Percentiles rank a stretch among this genome's conserved stretches.
phyloP scores from a whole-genome alignment of 2,888 invertebrate species.

The Pseudeuparius sepicola region DNA sequence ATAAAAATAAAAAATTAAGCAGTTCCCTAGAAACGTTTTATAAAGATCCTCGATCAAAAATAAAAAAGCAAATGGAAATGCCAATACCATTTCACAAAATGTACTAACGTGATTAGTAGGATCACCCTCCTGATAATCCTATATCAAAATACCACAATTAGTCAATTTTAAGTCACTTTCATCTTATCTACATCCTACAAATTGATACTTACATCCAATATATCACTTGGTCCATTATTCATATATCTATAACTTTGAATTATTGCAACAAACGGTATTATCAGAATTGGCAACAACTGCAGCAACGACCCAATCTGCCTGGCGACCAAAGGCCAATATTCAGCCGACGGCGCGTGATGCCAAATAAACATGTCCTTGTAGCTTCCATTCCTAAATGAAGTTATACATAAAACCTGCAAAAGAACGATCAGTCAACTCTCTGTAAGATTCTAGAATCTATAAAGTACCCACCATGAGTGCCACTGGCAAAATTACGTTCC shows the following conservation, averaged over 20 bases:
- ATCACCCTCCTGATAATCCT: too few species aligned
- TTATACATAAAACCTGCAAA: constrained; percentile 50
- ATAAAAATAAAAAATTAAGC: too few species aligned
- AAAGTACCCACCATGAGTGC: constrained; percentile 56
- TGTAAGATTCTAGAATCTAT: background rate
- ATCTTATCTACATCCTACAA: too few species aligned
- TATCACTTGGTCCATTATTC: constrained; percentile 74
- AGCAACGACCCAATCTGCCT: constrained; percentile 65
- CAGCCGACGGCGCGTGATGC: constrained; percentile 46
- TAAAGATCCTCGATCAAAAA: too few species aligned
- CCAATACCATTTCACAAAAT: too few species aligned
- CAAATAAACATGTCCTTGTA: constrained; percentile 59
- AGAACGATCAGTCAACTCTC: background rate
- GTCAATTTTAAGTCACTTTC: too few species aligned
- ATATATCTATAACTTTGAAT: constrained; percentile 68
- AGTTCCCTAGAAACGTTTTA: too few species aligned
- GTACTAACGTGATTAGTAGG: too few species aligned
- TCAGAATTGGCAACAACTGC: constrained; percentile 67
- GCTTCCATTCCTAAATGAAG: constrained; percentile 61
- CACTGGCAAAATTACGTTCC: constrained; percentile 81
- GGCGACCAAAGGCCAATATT: constrained; percentile 74
- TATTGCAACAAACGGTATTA: constrained; percentile 62
- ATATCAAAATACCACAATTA: too few species aligned
- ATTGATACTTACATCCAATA: constrained; percentile 77
- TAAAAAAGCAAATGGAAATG: too few species aligned